Evolutionary conservation across 2,888 invertebrate species (phyloP).

Genomic region (Coecobrya sp.): DNA sequence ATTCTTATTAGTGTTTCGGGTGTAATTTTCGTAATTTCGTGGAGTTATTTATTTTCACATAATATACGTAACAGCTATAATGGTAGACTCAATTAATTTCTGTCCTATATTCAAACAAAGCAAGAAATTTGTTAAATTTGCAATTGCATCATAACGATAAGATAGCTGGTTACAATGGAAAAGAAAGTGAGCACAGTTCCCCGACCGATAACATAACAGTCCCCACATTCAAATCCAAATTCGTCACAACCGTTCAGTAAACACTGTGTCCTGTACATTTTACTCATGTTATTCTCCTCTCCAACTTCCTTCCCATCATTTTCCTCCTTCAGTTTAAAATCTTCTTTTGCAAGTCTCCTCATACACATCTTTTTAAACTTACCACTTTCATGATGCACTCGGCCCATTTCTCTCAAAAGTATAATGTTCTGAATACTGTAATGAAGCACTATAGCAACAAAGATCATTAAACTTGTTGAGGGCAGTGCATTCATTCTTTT

Average conservation of each 20-base stretch:
- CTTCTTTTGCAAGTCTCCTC: conserved; percentile 31
- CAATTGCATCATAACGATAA: no score
- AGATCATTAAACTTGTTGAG: background rate
- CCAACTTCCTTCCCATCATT: conserved; percentile 41
- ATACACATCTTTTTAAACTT: background rate
- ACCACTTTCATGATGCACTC: background rate
- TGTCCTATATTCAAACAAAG: no score
- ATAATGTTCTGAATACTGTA: background rate
- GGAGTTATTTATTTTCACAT: background rate
- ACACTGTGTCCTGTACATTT: conserved; percentile 29
- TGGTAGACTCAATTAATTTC: background rate
- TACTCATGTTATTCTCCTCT: conserved; percentile 70
- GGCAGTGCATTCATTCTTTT: background rate
- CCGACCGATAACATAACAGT: background rate
- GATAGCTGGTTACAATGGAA: background rate
- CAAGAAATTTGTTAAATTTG: no score
- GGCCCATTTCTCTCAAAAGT: conserved; percentile 11
- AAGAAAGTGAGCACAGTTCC: background rate
- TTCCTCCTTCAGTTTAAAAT: conserved; percentile 22
- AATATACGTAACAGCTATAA: background rate
- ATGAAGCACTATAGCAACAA: background rate
- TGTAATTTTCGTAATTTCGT: no score
- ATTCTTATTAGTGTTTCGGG: no score
- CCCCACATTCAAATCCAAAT: background rate
- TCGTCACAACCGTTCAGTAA: background rate